Conservation (phyloP, 2,888 invertebrate genomes). For the Mycalesis mineus region DNA sequence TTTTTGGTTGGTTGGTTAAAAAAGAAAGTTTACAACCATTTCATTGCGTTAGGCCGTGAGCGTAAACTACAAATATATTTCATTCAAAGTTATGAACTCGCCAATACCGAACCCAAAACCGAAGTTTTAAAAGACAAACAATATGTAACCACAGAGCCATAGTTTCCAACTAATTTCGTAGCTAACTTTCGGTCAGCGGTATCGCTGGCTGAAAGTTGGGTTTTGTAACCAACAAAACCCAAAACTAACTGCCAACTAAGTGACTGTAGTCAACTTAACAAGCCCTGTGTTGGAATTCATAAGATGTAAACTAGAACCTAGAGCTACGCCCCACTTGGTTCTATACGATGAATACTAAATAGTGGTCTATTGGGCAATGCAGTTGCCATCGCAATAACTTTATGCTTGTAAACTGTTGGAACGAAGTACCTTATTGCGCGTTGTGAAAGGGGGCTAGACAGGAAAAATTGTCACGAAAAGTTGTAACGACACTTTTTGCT, state of each 20-base stretch:
- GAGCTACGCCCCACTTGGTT: not conserved
- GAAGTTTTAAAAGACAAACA: not conserved
- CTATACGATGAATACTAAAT: not conserved
- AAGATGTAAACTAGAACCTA: slow-evolving; percentile 3
- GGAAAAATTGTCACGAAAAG: no score
- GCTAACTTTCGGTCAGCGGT: slow-evolving; percentile 1
- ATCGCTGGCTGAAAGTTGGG: not conserved
- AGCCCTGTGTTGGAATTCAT: slow-evolving; percentile 1
- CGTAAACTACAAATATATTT: no score
- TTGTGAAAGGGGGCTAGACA: no score
- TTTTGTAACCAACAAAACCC: not conserved
- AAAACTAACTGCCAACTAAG: slow-evolving; percentile 10
- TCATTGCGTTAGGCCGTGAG: no score
- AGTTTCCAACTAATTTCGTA: not conserved
- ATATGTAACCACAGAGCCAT: not conserved
- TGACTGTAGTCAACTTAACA: slow-evolving; percentile 7
- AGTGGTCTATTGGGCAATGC: not conserved
- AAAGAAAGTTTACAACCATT: no score
- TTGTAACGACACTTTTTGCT: no score
- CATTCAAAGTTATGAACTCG: no score
- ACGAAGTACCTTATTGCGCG: no score
- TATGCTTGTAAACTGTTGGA: no score
- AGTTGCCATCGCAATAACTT: not conserved
- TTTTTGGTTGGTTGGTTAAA: no score
- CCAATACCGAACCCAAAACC: no score